phyloP scores from a whole-genome alignment of 1,140 invertebrate species.

The Diabrotica virgifera region DNA sequence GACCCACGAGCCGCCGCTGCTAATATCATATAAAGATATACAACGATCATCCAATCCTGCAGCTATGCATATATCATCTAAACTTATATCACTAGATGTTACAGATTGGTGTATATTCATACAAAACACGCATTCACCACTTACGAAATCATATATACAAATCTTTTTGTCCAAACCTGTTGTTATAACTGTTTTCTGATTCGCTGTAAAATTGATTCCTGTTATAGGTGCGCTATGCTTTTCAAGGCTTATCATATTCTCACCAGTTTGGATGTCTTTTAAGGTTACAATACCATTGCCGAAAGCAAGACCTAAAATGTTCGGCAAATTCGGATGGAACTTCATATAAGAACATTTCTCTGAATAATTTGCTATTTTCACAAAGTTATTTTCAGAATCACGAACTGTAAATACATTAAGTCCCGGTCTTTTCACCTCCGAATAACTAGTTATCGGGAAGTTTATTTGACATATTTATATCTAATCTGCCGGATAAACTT shows the following conservation, averaged over 20 bases:
- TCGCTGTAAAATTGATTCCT: slow-evolving; percentile 26
- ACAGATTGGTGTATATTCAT: slow-evolving; percentile 28
- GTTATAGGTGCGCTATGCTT: slow-evolving; percentile 27
- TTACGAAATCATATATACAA: slow-evolving; percentile 27
- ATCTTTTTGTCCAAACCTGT: slow-evolving; percentile 33
- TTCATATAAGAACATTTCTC: slow-evolving; percentile 14
- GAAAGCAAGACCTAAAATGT: slow-evolving; percentile 24
- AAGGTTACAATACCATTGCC: slow-evolving; percentile 26
- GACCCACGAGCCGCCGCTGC: too few relatives aligned
- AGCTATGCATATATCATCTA: slow-evolving; percentile 27
- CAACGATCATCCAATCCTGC: slow-evolving; percentile 32
- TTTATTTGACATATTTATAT: too few relatives aligned
- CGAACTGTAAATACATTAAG: slow-evolving; percentile 10
- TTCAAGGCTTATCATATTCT: slow-evolving; percentile 22
- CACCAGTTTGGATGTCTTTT: slow-evolving; percentile 28
- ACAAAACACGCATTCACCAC: slow-evolving; percentile 23
- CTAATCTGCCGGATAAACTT: too few relatives aligned
- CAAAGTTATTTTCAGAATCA: neutral
- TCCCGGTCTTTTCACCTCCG: too few relatives aligned
- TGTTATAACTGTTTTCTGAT: slow-evolving; percentile 27
- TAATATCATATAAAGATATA: slow-evolving; percentile 32
- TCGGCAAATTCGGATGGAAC: slow-evolving; percentile 23
- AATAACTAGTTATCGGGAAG: too few relatives aligned
- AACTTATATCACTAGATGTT: slow-evolving; percentile 28
- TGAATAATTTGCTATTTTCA: slow-evolving; percentile 14